Evolutionary conservation across 2,888 invertebrate species (phyloP).

Genomic region (Chrysopilus asiliformis): DNA sequence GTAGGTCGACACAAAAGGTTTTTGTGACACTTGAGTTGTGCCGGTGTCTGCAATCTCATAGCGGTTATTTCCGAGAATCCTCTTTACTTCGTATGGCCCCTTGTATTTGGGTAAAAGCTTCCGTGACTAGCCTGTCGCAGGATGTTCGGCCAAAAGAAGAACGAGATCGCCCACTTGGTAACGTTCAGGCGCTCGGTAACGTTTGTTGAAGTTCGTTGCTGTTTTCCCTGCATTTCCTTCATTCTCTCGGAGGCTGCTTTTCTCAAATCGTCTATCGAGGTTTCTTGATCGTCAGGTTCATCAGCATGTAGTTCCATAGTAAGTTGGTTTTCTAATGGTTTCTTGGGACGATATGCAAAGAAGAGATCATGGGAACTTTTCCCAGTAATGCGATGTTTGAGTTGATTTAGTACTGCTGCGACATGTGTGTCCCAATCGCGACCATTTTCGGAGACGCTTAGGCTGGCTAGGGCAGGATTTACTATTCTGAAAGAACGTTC

Average conservation of each 20-base stretch:
- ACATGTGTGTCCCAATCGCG: slow-evolving; percentile 8
- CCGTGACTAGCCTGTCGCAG: background rate
- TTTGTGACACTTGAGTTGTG: no score
- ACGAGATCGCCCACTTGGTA: background rate
- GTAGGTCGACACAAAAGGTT: background rate
- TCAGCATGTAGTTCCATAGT: no score
- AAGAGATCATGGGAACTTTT: slow-evolving; percentile 9
- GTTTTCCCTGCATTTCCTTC: background rate
- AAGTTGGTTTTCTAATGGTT: slow-evolving; percentile 9
- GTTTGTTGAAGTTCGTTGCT: background rate
- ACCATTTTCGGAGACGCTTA: background rate
- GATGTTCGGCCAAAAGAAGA: background rate
- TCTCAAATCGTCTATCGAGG: no score
- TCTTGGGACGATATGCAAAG: slow-evolving; percentile 8
- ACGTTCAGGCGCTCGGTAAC: background rate
- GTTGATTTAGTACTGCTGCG: no score
- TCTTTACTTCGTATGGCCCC: background rate
- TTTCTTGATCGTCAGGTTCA: no score
- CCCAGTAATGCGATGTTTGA: slow-evolving; percentile 7
- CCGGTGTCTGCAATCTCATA: background rate
- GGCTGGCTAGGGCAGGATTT: background rate
- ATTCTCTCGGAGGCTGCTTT: background rate
- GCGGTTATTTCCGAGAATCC: background rate
- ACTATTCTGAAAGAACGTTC: slow-evolving; percentile 7
- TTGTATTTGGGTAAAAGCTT: background rate